A percentile compares a stretch with the other conserved stretches of the same genome.
Conservation (phyloP, 2,113 vertebrate genomes). For the Phycodurus eques region DNA sequence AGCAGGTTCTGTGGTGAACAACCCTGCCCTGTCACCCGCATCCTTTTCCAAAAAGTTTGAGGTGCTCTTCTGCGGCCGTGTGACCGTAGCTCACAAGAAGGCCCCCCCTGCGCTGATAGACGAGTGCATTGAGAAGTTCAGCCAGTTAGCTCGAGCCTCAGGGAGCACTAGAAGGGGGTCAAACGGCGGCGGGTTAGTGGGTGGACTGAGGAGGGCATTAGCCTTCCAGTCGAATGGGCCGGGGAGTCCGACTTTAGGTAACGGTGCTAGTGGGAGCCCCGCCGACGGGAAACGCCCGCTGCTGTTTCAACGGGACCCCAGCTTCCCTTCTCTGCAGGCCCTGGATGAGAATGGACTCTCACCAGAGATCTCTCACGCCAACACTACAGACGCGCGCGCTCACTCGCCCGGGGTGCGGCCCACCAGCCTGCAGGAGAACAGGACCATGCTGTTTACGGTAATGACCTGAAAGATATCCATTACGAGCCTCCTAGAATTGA, state of each 20-base stretch:
- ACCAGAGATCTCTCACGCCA: constrained; percentile 77
- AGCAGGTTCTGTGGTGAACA: constrained; percentile 43
- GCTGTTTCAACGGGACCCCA: constrained; percentile 81
- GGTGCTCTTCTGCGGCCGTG: constrained; percentile 92
- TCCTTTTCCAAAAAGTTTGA: constrained; percentile 94
- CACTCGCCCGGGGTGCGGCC: constrained; percentile 82
- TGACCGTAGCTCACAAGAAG: constrained; percentile 91
- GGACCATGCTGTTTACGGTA: constrained; percentile 98
- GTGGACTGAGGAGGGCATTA: constrained; percentile 55
- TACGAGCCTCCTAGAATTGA: not conserved
- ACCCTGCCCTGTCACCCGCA: constrained; percentile 71
- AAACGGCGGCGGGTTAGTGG: constrained; percentile 21
- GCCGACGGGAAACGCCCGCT: constrained; percentile 62
- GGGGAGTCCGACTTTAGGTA: constrained; percentile 1
- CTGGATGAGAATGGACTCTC: constrained; percentile 86
- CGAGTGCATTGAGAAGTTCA: constrained; percentile 95
- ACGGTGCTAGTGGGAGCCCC: constrained; percentile 67
- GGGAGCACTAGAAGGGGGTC: constrained; percentile 38
- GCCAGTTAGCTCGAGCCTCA: constrained; percentile 65
- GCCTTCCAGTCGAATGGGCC: constrained; percentile 66
- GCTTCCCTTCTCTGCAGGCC: constrained; percentile 78
- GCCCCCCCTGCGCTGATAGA: constrained; percentile 94
- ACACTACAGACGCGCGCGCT: constrained; percentile 47
- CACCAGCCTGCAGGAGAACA: constrained; percentile 90
- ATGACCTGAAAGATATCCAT: not conserved